A percentile compares a stretch with the other conserved stretches of the same genome.
Evolutionary conservation across 1,140 invertebrate species (phyloP).

Genomic region (Chironomus tepperi): DNA sequence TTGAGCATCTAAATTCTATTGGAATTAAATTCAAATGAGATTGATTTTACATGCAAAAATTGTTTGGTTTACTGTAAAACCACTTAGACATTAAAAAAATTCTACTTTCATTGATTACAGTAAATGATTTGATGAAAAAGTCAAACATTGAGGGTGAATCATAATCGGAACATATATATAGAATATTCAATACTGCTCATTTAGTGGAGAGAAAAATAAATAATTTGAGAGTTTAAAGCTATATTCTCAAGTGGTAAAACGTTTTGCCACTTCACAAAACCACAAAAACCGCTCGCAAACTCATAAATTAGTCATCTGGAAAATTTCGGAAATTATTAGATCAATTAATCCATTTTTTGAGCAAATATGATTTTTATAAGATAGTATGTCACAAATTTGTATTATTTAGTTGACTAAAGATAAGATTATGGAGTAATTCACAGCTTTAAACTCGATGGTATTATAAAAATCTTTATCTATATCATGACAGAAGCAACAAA

Average conservation of each 20-base stretch:
- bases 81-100: not conserved
- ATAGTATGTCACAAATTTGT: too few species aligned
- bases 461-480: too few species aligned
- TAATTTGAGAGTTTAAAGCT: not conserved
- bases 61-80: not conserved
- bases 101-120: too few species aligned
- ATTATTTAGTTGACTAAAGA: too few species aligned
- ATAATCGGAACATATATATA: not conserved
- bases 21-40: too few species aligned
- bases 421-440: too few species aligned
- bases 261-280: not conserved
- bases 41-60: too few species aligned
- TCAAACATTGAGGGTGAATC: not conserved
- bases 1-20: too few species aligned
- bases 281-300: not conserved
- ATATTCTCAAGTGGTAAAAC: not conserved
- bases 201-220: not conserved
- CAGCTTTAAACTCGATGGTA: too few species aligned
- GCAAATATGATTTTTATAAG: too few species aligned
- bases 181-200: not conserved
- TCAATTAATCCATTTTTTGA: too few species aligned
- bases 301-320: not conserved
- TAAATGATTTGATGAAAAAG: not conserved
- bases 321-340: not conserved
- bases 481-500: too few species aligned